A percentile compares a stretch with the other conserved stretches of the same genome.
These are phyloP conservation scores for Eugnorisma glareosa DNA, from an alignment of 2,888 invertebrate genomes.

Conservation along the genomic window DNA sequence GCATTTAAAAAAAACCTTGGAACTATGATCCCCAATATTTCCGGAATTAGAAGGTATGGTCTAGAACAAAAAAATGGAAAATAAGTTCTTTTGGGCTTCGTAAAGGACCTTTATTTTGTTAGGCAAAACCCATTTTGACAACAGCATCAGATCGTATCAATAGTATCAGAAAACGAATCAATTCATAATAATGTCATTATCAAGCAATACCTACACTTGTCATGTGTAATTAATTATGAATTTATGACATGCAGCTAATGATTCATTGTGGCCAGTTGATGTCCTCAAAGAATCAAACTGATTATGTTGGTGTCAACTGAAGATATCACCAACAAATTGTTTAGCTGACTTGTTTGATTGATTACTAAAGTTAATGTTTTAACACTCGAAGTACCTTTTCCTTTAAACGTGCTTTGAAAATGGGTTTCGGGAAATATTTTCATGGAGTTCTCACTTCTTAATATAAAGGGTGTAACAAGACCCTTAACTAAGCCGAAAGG, in stretches of 20 bases:
- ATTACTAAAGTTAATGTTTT: background rate
- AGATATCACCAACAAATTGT: conserved; percentile 14
- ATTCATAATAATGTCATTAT: background rate
- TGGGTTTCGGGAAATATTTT: background rate
- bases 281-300: conserved; percentile 16
- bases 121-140: background rate
- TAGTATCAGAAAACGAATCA: too few relatives aligned
- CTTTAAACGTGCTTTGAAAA: too few relatives aligned
- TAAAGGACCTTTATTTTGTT: too few relatives aligned
- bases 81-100: too few relatives aligned
- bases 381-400: background rate
- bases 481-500: too few relatives aligned
- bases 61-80: too few relatives aligned
- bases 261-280: conserved; percentile 29
- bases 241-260: conserved; percentile 8
- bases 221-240: conserved; percentile 17
- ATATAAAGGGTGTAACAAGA: too few relatives aligned
- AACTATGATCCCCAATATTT: too few relatives aligned
- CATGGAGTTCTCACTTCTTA: background rate
- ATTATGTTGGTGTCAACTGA: conserved; percentile 25
- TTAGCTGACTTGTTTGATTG: background rate
- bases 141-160: background rate
- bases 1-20: too few relatives aligned
- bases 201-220: background rate
- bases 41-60: too few relatives aligned